These are phyloP conservation scores for Otis tarda DNA, from an alignment of 2,113 vertebrate species.

Conservation along the genomic window DNA sequence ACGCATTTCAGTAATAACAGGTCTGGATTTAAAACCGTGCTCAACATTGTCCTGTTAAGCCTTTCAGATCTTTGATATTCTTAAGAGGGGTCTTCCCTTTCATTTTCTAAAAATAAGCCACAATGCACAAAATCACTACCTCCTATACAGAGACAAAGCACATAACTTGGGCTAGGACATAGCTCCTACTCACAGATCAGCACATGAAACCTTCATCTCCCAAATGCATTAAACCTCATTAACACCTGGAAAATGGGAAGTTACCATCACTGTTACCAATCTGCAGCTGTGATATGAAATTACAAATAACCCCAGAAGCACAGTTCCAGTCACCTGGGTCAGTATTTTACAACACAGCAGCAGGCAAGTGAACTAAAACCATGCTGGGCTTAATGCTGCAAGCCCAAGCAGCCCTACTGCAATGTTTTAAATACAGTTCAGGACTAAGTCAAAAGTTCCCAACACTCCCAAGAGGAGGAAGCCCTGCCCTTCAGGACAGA, in stretches of 20 bases:
- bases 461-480: neutral
- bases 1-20: neutral
- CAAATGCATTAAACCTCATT: neutral
- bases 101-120: neutral
- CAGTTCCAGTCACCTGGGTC: neutral
- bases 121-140: neutral
- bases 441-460: neutral
- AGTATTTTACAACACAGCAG: conserved; percentile 7
- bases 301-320: neutral
- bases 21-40: neutral
- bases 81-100: neutral
- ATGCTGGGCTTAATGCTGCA: neutral
- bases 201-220: neutral
- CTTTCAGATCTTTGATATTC: neutral
- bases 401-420: neutral
- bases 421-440: neutral
- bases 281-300: conserved; percentile 21
- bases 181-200: neutral
- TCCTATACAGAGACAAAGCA: neutral
- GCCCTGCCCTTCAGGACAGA: neutral
- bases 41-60: neutral
- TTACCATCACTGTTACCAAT: neutral
- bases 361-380: neutral
- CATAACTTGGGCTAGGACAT: neutral
- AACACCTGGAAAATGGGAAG: conserved; percentile 13